Evolutionary conservation across 2,888 invertebrate genomes (phyloP).

Genomic region (Phlogophora meticulosa): DNA sequence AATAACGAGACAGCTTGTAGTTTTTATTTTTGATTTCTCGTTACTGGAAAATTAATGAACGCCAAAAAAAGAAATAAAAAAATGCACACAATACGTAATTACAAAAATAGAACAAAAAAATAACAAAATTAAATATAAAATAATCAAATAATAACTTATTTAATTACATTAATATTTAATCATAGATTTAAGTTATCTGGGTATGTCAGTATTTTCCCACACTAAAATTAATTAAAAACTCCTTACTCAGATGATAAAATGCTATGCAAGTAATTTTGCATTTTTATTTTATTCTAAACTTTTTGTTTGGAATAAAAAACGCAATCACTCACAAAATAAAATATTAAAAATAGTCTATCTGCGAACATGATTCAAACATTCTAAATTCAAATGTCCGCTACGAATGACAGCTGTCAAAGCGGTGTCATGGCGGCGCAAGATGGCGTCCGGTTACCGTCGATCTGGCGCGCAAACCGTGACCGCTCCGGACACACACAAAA

Average conservation of each 20-base stretch:
- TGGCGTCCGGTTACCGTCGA: constrained; percentile 90
- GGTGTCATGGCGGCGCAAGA: constrained; percentile 85
- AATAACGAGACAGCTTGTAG: too few species aligned
- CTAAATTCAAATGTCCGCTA: constrained; percentile 87
- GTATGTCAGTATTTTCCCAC: not conserved
- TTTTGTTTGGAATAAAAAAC: constrained; percentile 19
- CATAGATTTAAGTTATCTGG: not conserved
- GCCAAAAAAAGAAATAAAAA: not conserved
- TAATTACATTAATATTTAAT: too few species aligned
- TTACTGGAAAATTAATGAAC: not conserved
- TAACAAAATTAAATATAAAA: too few species aligned
- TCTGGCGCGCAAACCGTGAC: constrained; percentile 82
- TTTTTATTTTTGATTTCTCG: not conserved
- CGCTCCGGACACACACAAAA: constrained; percentile 77
- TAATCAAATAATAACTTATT: too few species aligned
- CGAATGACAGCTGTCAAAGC: constrained; percentile 90
- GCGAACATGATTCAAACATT: constrained; percentile 82
- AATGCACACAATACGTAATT: too few species aligned
- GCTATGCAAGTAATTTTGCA: not conserved
- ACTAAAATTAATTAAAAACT: not conserved
- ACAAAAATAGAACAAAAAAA: too few species aligned
- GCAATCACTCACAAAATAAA: constrained; percentile 52
- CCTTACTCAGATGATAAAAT: not conserved
- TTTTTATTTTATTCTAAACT: not conserved
- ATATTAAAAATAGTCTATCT: constrained; percentile 62